Conservation (phyloP, 1,140 invertebrate genomes). For the Sogatella furcifera region DNA sequence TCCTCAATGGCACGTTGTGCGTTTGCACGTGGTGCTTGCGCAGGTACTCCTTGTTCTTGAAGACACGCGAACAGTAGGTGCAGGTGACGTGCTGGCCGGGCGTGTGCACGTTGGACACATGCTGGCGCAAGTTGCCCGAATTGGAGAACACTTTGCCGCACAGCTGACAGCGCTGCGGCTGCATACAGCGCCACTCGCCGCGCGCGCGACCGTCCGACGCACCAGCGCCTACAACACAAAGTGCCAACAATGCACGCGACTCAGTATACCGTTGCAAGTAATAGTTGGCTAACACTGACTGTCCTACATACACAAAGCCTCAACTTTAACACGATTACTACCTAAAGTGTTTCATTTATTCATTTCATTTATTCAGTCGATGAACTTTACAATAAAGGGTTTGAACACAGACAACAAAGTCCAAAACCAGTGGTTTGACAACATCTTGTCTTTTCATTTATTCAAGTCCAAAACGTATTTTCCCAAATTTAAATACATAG, state of each 20-base stretch:
- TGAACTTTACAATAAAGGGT: too few species aligned
- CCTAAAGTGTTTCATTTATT: too few species aligned
- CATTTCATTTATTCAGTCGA: too few species aligned
- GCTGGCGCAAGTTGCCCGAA: constrained; percentile 57
- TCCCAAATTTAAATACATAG: too few species aligned
- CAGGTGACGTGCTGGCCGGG: constrained; percentile 52
- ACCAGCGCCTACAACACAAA: too few species aligned
- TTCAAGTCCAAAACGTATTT: too few species aligned
- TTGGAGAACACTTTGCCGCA: constrained; percentile 56
- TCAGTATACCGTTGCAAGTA: constrained; percentile 8
- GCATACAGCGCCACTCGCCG: constrained; percentile 26
- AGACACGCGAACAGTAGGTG: constrained; percentile 50
- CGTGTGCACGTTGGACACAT: constrained; percentile 60
- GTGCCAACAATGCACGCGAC: not conserved
- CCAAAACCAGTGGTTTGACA: too few species aligned
- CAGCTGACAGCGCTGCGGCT: constrained; percentile 40
- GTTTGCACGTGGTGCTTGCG: constrained; percentile 57
- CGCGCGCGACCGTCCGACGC: constrained; percentile 4
- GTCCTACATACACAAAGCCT: too few species aligned
- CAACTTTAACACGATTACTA: too few species aligned
- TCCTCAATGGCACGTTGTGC: constrained; percentile 33
- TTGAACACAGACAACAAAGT: too few species aligned
- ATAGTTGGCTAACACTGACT: not conserved
- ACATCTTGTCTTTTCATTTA: too few species aligned
- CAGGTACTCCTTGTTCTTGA: constrained; percentile 59